Conservation (phyloP, 2,797 vertebrate species). For the Sciurus carolinensis region DNA sequence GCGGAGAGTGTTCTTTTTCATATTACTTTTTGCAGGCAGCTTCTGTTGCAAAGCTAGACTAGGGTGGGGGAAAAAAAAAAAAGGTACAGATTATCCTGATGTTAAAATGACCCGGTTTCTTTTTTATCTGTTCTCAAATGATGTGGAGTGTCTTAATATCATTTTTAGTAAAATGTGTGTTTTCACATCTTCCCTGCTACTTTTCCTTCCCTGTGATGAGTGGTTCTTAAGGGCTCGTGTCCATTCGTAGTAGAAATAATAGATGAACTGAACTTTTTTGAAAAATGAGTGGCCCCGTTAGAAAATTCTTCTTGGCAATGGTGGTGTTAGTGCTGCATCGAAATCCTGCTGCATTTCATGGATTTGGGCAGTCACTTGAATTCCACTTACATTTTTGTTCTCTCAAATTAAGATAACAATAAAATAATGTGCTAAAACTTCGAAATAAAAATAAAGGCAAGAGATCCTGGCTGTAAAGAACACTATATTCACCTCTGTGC, state of each 20-base stretch:
- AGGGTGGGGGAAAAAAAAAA: neutral
- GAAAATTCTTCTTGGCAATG: conserved; percentile 29
- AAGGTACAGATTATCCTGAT: neutral
- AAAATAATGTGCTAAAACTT: conserved; percentile 77
- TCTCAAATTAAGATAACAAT: conserved; percentile 63
- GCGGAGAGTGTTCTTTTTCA: conserved; percentile 31
- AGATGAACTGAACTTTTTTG: conserved; percentile 27
- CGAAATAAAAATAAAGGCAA: conserved; percentile 79
- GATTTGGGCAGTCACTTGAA: conserved; percentile 71
- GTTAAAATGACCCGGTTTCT: conserved; percentile 7
- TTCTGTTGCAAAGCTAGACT: neutral
- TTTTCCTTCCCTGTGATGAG: conserved; percentile 12
- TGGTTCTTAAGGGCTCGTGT: conserved; percentile 24
- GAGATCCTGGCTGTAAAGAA: conserved; percentile 85
- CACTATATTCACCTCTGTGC: conserved; percentile 85
- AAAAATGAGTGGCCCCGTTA: neutral
- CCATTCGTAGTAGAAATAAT: conserved; percentile 57
- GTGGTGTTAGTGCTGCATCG: neutral
- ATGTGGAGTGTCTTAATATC: conserved; percentile 33
- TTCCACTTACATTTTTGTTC: conserved; percentile 79
- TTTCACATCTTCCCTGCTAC: conserved; percentile 45
- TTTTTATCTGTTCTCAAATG: conserved; percentile 56
- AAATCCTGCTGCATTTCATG: conserved; percentile 67
- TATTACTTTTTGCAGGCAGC: conserved; percentile 52
- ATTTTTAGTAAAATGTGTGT: conserved; percentile 49